These are phyloP conservation scores for Liasis olivaceus DNA, from an alignment of 2,797 vertebrate genomes.

Conservation along the genomic window DNA sequence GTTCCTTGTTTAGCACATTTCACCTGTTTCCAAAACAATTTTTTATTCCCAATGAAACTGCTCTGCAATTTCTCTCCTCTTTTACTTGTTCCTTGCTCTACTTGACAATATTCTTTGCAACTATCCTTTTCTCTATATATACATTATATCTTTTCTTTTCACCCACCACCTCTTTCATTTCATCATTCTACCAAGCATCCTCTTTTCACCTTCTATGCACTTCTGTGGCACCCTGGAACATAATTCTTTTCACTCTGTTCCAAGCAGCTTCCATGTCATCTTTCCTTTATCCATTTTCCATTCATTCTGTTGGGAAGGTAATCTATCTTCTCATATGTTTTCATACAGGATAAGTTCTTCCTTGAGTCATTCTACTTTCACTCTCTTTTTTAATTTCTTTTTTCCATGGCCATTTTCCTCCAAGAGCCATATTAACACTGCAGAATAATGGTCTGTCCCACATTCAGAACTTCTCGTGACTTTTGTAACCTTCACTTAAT, in stretches of 20 bases:
- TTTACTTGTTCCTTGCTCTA: background rate
- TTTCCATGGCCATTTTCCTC: background rate
- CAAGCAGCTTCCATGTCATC: background rate
- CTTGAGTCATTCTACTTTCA: background rate
- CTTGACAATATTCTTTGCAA: background rate
- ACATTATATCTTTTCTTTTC: background rate
- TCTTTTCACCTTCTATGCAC: background rate
- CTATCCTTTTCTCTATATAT: background rate
- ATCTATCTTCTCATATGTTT: background rate
- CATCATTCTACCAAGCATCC: background rate
- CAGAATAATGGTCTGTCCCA: background rate
- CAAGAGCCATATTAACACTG: background rate
- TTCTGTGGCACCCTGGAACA: background rate
- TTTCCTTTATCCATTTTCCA: background rate
- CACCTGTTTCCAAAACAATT: background rate
- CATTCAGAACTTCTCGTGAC: background rate
- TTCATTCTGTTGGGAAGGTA: background rate
- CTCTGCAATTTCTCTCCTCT: background rate
- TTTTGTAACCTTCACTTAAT: background rate
- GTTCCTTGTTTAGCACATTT: background rate
- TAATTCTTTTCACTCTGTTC: background rate
- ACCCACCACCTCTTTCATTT: background rate
- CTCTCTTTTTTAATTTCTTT: background rate
- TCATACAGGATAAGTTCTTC: background rate
- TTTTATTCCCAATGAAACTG: background rate